Percentiles rank a stretch among this genome's conserved stretches.
Conservation (phyloP, 2,797 vertebrate species). For the Molossus molossus region DNA sequence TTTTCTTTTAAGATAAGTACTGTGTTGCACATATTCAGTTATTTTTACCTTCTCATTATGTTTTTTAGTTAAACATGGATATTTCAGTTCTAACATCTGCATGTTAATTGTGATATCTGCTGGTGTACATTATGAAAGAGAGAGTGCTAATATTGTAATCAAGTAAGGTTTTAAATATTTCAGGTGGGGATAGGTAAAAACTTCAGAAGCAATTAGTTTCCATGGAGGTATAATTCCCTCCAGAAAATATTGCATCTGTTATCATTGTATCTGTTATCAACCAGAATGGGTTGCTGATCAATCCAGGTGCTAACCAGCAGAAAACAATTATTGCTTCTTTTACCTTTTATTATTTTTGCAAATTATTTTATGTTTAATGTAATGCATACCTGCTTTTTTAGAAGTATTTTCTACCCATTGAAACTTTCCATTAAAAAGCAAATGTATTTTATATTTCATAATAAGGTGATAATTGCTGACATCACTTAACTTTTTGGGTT, state of each 20-base stretch:
- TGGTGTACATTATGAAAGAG: conserved; percentile 57
- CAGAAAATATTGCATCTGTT: conserved; percentile 80
- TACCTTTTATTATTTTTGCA: conserved; percentile 41
- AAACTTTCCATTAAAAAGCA: conserved; percentile 52
- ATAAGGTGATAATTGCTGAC: neutral
- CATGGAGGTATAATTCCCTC: conserved; percentile 40
- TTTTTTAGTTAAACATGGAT: conserved; percentile 74
- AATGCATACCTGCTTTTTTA: neutral
- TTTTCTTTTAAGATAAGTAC: conserved; percentile 59
- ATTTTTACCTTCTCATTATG: conserved; percentile 70
- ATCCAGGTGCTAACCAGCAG: conserved; percentile 70
- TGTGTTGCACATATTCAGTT: neutral
- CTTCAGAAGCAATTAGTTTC: conserved; percentile 82
- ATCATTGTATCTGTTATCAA: neutral
- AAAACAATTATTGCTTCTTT: conserved; percentile 61
- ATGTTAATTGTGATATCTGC: neutral
- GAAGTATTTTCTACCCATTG: conserved; percentile 4
- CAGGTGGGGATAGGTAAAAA: conserved; percentile 76
- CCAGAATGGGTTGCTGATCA: conserved; percentile 14
- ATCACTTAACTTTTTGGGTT: conserved; percentile 15
- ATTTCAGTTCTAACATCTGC: conserved; percentile 77
- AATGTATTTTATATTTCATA: conserved; percentile 32
- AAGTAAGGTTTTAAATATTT: conserved; percentile 83
- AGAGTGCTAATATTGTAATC: conserved; percentile 78
- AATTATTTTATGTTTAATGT: conserved; percentile 53